Evolutionary conservation across 2,797 vertebrate genomes (phyloP).

Genomic region (Centroberyx gerrardi): DNA sequence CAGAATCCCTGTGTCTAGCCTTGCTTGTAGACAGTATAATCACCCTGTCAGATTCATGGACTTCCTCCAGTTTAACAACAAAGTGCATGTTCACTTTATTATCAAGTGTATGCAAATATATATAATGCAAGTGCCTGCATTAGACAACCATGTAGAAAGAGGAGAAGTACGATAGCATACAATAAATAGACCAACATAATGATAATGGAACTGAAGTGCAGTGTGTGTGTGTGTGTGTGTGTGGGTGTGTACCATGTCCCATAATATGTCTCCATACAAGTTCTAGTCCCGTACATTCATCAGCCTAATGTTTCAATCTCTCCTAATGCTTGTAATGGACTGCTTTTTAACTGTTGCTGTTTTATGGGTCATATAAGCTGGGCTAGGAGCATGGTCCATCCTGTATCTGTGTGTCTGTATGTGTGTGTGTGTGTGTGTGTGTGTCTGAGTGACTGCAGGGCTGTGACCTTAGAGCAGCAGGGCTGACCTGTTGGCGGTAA

Average conservation of each 20-base stretch:
- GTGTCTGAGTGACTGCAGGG: conserved; percentile 3
- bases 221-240: no score
- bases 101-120: neutral
- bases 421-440: neutral
- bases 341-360: conserved; percentile 1
- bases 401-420: neutral
- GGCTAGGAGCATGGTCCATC: neutral
- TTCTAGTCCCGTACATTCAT: no score
- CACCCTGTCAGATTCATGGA: neutral
- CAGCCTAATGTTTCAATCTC: neutral
- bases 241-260: no score
- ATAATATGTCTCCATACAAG: no score
- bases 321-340: neutral
- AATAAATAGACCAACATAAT: neutral
- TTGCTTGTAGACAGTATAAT: neutral
- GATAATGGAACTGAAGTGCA: no score
- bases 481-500: conserved; percentile 27
- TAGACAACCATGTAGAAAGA: neutral
- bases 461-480: conserved; percentile 11
- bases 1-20: neutral
- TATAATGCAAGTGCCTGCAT: neutral
- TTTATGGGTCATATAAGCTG: neutral
- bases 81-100: neutral
- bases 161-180: no score
- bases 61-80: neutral